These are phyloP conservation scores for Stichopus horrens DNA, from an alignment of 53 echinoderm and acorn worm species.

Conservation along the genomic window DNA sequence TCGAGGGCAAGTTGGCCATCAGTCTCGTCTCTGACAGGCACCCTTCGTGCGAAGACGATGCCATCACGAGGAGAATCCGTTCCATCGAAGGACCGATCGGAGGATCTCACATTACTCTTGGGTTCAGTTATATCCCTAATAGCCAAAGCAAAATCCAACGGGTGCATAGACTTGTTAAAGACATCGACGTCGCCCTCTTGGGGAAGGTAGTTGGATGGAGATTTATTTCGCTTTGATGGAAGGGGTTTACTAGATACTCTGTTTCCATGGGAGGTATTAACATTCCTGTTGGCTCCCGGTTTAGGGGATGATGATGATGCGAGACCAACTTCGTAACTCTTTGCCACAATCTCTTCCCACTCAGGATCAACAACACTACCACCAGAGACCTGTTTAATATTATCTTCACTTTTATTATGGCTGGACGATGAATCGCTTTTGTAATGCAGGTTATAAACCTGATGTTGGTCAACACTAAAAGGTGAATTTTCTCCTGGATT, in stretches of 20 bases:
- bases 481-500: background rate
- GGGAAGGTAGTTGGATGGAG: background rate
- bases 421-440: slow-evolving; percentile 33
- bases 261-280: background rate
- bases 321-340: slow-evolving; percentile 5
- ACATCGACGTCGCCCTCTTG: slow-evolving; percentile 26
- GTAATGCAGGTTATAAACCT: slow-evolving; percentile 32
- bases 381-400: background rate
- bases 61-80: slow-evolving; percentile 26
- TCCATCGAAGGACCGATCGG: background rate
- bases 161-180: slow-evolving; percentile 33
- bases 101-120: background rate
- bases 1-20: background rate
- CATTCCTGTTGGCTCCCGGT: background rate
- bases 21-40: background rate
- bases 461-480: background rate
- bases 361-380: background rate
- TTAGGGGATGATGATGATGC: background rate
- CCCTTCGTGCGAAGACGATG: slow-evolving; percentile 23
- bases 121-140: slow-evolving; percentile 19
- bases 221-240: slow-evolving; percentile 2
- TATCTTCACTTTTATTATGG: background rate
- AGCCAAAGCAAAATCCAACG: slow-evolving; percentile 33
- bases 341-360: slow-evolving; percentile 29
- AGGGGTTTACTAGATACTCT: background rate